Evolutionary conservation across 2,113 vertebrate species (phyloP), one percentile per base, ranked within the genome.

Genomic region (Lanius ludovicianus): DNA sequence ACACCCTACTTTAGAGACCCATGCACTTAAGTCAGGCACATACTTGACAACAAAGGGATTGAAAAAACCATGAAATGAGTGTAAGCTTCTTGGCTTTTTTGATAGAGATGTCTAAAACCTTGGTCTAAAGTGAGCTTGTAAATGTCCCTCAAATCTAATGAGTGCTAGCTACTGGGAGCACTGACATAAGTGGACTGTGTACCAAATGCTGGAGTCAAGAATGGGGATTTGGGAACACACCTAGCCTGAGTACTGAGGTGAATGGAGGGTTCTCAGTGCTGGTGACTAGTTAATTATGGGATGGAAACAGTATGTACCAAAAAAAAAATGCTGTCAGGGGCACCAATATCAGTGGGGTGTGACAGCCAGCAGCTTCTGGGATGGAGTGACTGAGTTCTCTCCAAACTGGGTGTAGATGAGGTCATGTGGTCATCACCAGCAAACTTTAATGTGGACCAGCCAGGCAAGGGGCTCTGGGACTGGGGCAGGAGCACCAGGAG

Each of bases 291-390:
- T 57, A 62, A n/a, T 6, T 4, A 49, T 20, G 19, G 35, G 5
- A 41, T 64, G 19, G 19, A 31, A 70, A 78, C 6, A 37, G 9
- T 7, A 12, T 13, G 9, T n/a, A 13, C 25, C 23, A 5, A 25
- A 6, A 19, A 19, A 37, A 62, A 68, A 12, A 21, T 11, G 23
- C 37, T n/a, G 11, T 7, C 6, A 24, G 19, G 27, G 14, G 13
- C 27, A 50, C 17, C 1, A 1, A 7, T 4, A 2, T 10, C 21
- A 31, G 19, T 27, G 21, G 27, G 41, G 16, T 13, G 30, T 47
- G 18, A 13, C 18, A 8, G 7, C 22, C 0, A 0, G 14, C 10
- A 9, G 17, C 37, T 44, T 22, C 25, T 31, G 7, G 31, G 7
- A 4, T 3, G 5, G 20, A 39, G 18, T 10, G 9, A 47, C 46